phyloP scores from a whole-genome alignment of 1,140 invertebrate genomes.

The Papilio aristodemus region DNA sequence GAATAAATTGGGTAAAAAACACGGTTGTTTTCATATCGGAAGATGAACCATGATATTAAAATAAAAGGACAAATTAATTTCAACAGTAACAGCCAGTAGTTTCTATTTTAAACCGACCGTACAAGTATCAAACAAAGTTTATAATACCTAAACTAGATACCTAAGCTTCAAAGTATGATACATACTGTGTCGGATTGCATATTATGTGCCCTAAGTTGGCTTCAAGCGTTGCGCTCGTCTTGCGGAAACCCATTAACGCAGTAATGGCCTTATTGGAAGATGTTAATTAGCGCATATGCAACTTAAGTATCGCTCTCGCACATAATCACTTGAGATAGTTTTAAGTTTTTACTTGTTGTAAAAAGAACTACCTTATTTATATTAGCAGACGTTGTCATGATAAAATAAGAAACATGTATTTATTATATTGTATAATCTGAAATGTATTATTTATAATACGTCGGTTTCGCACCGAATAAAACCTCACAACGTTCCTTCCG shows the following conservation, averaged over 20 bases:
- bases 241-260: constrained; percentile 17
- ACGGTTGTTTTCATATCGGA: no score
- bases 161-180: not conserved
- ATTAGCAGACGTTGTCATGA: not conserved
- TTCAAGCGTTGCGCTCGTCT: constrained; percentile 1
- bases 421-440: no score
- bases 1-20: no score
- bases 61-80: no score
- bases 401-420: no score
- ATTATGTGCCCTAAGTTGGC: not conserved
- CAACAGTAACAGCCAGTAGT: no score
- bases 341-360: not conserved
- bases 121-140: not conserved
- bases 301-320: constrained; percentile 11
- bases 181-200: not conserved
- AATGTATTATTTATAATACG: no score
- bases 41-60: no score
- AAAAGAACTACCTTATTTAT: not conserved
- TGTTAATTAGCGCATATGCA: constrained; percentile 21
- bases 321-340: constrained; percentile 20
- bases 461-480: no score
- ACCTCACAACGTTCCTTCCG: no score
- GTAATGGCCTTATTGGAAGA: constrained; percentile 20
- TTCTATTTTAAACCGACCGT: no score
- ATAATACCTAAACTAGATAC: not conserved